Evolutionary conservation across 35 echinoderm and acorn worm genomes (phyloP), one percentile per base, ranked within the genome.

Genomic region (Hemicentrotus pulcherrimus): DNA sequence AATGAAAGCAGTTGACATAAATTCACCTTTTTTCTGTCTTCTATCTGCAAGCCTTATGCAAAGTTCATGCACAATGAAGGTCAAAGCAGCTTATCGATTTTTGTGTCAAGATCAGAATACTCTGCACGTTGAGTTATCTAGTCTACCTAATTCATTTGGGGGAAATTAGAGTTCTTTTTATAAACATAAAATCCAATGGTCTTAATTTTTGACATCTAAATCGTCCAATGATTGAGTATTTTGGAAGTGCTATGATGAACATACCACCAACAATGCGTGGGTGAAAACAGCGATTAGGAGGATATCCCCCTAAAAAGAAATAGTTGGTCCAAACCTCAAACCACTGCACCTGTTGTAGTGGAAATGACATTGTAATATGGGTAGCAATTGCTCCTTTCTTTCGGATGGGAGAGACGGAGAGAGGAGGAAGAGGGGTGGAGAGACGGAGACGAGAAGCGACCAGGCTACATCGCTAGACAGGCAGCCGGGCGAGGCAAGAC

Each of bases 331-430:
- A 31, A 90, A 78, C 65, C 65, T 78, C 46, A 47, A 47, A 90
- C 30, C 46, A 58, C 91, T 93, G 91, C 91, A 93, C 91, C 91
- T 93, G 91, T 93, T 58, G 46, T 58, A 48, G 32, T 47, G 91
- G 91, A 93, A 93, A 55, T 50, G 91, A 93, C 45, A 93, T 93
- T 93, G 91, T 93, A 93, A 93, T 50, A 93, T 48, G 30, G 91
- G 91, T 31, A 58, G 46, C 91, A 58, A 93, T 93, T 93, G 91
- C 91, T 31, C 46, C 48, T 47, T 93, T 58, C 14, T 58, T 78
- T 78, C 65, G 19, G 0, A 8, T 4, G 65, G 65, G 65, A 78
- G 65, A 78, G 65, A 78, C n/a, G 28, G 65, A n/a, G 65, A 78
- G 65, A 78, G 4, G 22, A 78, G 19, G 19, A 78, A 4, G 19